phyloP scores from a whole-genome alignment of 1,140 invertebrate genomes.

The Epicauta chinensis region DNA sequence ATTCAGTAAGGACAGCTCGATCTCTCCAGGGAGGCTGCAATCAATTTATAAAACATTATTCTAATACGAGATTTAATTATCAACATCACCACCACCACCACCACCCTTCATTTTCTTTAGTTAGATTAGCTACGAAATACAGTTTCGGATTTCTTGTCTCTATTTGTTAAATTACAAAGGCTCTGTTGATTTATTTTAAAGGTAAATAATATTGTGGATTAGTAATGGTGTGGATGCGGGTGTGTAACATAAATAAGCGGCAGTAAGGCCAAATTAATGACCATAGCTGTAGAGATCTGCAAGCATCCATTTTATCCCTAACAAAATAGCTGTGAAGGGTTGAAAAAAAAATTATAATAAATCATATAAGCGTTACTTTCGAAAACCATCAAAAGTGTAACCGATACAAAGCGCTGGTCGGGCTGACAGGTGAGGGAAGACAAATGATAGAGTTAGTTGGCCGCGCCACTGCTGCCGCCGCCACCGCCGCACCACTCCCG shows the following conservation, averaged over 20 bases:
- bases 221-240: too few species aligned
- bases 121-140: too few species aligned
- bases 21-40: background rate
- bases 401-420: conserved; percentile 33
- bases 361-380: conserved; percentile 33
- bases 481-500: conserved; percentile 26
- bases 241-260: too few species aligned
- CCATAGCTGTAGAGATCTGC: background rate
- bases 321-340: conserved; percentile 21
- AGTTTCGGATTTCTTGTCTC: too few species aligned
- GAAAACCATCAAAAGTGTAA: conserved; percentile 29
- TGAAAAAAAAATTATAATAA: conserved; percentile 27
- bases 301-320: conserved; percentile 20
- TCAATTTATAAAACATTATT: conserved; percentile 7
- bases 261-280: conserved; percentile 17
- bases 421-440: conserved; percentile 34
- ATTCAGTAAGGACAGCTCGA: conserved; percentile 14
- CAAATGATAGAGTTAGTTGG: conserved; percentile 31
- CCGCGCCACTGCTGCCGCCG: conserved; percentile 26
- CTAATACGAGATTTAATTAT: background rate
- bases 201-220: too few species aligned
- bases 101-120: too few species aligned
- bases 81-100: too few species aligned
- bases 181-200: too few species aligned
- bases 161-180: too few species aligned